Evolutionary conservation across 1,140 invertebrate genomes (phyloP).

Genomic region (Berghia stephanieae): DNA sequence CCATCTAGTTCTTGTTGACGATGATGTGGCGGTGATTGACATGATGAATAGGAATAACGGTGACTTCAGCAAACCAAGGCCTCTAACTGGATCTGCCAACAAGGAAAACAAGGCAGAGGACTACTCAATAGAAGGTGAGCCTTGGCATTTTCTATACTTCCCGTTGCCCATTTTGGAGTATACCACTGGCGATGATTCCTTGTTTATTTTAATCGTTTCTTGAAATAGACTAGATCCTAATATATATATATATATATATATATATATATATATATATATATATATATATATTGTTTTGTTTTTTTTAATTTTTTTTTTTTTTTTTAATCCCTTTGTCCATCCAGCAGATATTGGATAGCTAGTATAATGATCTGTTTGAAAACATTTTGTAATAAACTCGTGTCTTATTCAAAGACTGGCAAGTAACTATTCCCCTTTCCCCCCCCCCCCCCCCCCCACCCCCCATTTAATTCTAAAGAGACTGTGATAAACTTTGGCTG

Average conservation of each 20-base stretch:
- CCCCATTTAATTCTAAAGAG: no score
- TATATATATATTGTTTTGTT: neutral
- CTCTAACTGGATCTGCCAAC: slow-evolving; percentile 53
- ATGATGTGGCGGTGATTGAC: slow-evolving; percentile 58
- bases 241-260: no score
- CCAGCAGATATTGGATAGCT: neutral
- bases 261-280: no score
- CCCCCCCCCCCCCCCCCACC: neutral
- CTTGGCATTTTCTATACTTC: neutral
- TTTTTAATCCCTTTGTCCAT: neutral
- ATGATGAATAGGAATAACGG: slow-evolving; percentile 48
- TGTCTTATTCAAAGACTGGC: no score
- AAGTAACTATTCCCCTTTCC: neutral
- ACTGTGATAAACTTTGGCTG: no score
- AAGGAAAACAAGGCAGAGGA: slow-evolving; percentile 45
- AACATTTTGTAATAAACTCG: no score
- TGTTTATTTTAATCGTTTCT: no score
- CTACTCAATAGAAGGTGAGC: slow-evolving; percentile 53
- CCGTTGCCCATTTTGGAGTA: neutral
- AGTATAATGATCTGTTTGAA: no score
- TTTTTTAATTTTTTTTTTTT: neutral
- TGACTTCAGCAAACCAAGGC: slow-evolving; percentile 47
- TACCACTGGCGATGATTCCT: no score
- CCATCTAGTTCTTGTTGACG: slow-evolving; percentile 58
- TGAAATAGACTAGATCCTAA: no score